Conservation (phyloP, 2,888 invertebrate genomes). For the Chymomyza caudatula region DNA sequence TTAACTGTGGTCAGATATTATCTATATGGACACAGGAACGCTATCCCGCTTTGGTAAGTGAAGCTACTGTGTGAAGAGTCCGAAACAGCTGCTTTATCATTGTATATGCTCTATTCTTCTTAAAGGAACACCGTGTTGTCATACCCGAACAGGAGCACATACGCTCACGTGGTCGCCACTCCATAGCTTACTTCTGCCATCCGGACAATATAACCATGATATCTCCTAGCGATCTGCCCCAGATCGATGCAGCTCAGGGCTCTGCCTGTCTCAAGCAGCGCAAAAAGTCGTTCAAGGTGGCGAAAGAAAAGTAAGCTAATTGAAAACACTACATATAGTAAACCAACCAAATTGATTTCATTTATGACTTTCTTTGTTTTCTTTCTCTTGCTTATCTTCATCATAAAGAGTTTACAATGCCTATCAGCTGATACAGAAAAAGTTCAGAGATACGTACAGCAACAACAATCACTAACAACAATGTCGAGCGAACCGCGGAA, state of each 20-base stretch:
- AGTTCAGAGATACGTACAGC: slow-evolving; percentile 85
- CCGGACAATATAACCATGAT: slow-evolving; percentile 80
- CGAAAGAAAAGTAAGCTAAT: slow-evolving; percentile 76
- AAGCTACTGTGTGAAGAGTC: no score
- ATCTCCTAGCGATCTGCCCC: slow-evolving; percentile 77
- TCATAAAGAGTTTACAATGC: slow-evolving; percentile 82
- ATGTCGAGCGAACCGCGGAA: slow-evolving; percentile 20
- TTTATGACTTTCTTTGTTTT: slow-evolving; percentile 65
- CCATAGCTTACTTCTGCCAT: slow-evolving; percentile 87
- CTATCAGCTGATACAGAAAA: slow-evolving; percentile 85
- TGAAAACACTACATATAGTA: no score
- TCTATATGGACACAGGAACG: slow-evolving; percentile 86
- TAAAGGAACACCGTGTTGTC: slow-evolving; percentile 85
- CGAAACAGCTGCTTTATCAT: not conserved
- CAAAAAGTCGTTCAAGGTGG: slow-evolving; percentile 78
- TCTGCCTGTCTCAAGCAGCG: slow-evolving; percentile 74
- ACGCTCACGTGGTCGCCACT: slow-evolving; percentile 84
- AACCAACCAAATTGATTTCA: not conserved
- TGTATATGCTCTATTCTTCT: slow-evolving; percentile 22
- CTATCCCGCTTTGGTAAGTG: slow-evolving; percentile 83
- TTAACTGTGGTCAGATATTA: slow-evolving; percentile 87
- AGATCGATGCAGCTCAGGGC: slow-evolving; percentile 64
- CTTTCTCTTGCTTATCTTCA: slow-evolving; percentile 36
- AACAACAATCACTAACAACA: slow-evolving; percentile 65
- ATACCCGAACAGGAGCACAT: slow-evolving; percentile 83